Base-by-base conservation (phyloP, 2,888 invertebrate genomes). In the Heliconius aoede region DNA sequence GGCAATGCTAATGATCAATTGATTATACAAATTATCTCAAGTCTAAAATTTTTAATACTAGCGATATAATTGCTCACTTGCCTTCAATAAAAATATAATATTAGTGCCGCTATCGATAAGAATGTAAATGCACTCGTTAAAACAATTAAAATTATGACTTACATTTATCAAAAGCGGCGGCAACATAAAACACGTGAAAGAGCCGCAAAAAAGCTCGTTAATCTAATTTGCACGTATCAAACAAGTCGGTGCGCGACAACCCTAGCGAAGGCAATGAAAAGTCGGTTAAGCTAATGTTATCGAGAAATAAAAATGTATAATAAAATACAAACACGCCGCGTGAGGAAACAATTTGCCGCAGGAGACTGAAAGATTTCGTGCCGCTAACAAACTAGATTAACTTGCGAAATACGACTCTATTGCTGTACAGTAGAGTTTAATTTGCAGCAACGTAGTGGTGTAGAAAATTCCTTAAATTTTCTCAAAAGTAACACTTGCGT, bases 251-350 rank as follows among this genome's bases (percentile, higher is more conserved):
- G 80, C 82, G 87, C 79, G 91, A 80, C 93, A 94, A 85, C 94
- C 94, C 94, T 94, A 91, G 86, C 84, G 78, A 80, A 90, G 91
- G 94, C 94, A 93, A 94, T 94, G 94, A 94, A 94, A 94, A 94
- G 93, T 94, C 94, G 92, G 94, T 94, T 94, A 94, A 94, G 94
- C 94, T 94, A 94, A 94, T 94, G 94, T 94, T 94, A 94, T 94
- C 94, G 94, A 91, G 92, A 90, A 94, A 94, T 94, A 94, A 94
- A 94, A 94, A 94, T 93, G 94, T 94, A 94, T 94, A 94, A 94
- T 94, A 94, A 94, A 94, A 94, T 94, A 94, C 93, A 93, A 94
- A 93, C 94, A 93, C 90, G 92, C 90, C 89, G 91, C 91, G 92
- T 90, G 93, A 92, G 94, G 93, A 94, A 94, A 94, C 93, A 94